phyloP scores from a whole-genome alignment of 2,888 invertebrate species.

The Quadroppia sp. region DNA sequence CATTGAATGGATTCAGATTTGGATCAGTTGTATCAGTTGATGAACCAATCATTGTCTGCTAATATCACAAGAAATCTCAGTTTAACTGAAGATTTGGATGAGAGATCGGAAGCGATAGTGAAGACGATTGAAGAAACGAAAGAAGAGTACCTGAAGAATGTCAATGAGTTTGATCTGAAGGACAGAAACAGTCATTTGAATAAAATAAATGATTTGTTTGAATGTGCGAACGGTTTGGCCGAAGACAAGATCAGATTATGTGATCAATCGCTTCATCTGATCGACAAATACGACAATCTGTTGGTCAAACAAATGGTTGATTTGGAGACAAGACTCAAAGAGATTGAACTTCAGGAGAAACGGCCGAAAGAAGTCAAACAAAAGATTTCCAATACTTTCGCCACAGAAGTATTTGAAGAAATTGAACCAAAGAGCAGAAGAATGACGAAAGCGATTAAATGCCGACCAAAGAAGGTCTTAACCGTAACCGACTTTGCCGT shows the following conservation, averaged over 20 bases:
- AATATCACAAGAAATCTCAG: too few species aligned
- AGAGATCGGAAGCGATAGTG: too few species aligned
- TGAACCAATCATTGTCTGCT: too few species aligned
- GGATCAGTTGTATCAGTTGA: too few species aligned
- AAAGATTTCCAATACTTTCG: constrained; percentile 56
- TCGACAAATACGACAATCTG: constrained; percentile 93
- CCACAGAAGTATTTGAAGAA: background rate
- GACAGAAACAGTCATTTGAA: constrained; percentile 76
- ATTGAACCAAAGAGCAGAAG: constrained; percentile 48
- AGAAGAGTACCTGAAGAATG: constrained; percentile 70
- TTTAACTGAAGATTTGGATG: too few species aligned
- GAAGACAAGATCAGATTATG: constrained; percentile 97
- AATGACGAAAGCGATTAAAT: too few species aligned
- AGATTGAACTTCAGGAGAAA: too few species aligned
- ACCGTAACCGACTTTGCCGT: too few species aligned
- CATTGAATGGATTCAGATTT: too few species aligned
- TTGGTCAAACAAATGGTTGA: constrained; percentile 92
- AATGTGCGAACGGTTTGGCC: constrained; percentile 90
- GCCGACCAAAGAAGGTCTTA: too few species aligned
- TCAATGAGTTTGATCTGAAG: constrained; percentile 68
- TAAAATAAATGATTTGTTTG: constrained; percentile 76
- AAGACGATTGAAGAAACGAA: constrained; percentile 82
- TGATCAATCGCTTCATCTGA: constrained; percentile 93
- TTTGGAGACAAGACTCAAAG: too few species aligned
- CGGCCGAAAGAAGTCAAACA: constrained; percentile 96